Conservation (phyloP, 35 echinoderm and acorn worm genomes). For the Holothuria glaberrima region DNA sequence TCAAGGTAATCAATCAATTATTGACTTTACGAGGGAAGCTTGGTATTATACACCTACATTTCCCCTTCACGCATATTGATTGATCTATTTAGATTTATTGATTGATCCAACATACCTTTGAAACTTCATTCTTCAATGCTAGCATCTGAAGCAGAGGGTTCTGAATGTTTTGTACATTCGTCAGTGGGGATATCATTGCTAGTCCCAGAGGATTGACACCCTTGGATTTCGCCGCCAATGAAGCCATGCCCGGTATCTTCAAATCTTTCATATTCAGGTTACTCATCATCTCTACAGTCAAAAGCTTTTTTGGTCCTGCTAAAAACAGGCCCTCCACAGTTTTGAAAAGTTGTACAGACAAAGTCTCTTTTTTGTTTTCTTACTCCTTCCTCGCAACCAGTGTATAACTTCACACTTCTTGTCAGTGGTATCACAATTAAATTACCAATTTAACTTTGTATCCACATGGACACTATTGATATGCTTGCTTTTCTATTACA, state of each 20-base stretch:
- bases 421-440: too few species aligned
- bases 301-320: not conserved
- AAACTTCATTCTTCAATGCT: constrained; percentile 60
- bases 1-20: too few species aligned
- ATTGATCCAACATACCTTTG: constrained; percentile 40
- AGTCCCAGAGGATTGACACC: constrained; percentile 32
- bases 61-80: too few species aligned
- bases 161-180: constrained; percentile 45
- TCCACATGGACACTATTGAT: too few species aligned
- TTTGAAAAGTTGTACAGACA: not conserved
- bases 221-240: constrained; percentile 45
- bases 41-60: too few species aligned
- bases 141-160: constrained; percentile 58
- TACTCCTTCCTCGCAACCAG: not conserved
- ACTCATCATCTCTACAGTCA: constrained; percentile 39
- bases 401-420: too few species aligned
- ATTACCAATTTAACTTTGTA: too few species aligned
- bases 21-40: too few species aligned
- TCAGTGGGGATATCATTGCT: constrained; percentile 56
- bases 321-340: not conserved
- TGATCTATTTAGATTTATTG: not conserved
- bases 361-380: not conserved
- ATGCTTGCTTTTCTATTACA: too few species aligned
- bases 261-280: constrained; percentile 60
- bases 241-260: constrained; percentile 56